Conservation (phyloP, 2,888 invertebrate genomes). For the Pherbina coryleti region DNA sequence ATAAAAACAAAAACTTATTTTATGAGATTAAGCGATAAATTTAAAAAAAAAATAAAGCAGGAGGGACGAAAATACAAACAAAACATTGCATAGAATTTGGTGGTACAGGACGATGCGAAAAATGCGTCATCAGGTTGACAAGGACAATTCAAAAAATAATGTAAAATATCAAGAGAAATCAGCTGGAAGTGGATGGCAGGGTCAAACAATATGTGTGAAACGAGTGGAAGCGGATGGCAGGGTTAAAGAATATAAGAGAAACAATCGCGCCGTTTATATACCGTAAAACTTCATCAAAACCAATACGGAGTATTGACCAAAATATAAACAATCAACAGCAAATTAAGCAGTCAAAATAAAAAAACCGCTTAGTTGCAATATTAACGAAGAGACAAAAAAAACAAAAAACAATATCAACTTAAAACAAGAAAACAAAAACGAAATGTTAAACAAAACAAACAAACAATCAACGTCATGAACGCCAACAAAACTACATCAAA, state of each 20-base stretch:
- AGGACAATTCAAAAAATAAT: not conserved
- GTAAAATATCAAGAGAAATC: not conserved
- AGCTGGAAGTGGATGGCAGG: not conserved
- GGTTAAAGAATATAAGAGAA: too few relatives aligned
- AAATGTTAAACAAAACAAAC: not conserved
- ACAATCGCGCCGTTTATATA: too few relatives aligned
- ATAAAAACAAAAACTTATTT: not conserved
- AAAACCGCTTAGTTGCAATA: not conserved
- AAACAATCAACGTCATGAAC: conserved; percentile 3
- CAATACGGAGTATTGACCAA: not conserved
- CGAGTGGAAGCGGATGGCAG: too few relatives aligned
- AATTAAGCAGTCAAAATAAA: not conserved
- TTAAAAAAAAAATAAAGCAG: not conserved
- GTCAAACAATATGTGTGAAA: not conserved
- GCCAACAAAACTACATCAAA: not conserved
- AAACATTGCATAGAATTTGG: conserved; percentile 2
- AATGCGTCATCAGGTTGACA: not conserved
- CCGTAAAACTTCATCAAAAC: too few relatives aligned
- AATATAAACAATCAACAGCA: not conserved
- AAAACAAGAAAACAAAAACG: not conserved
- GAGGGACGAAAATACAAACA: conserved; percentile 19
- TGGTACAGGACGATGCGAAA: not conserved
- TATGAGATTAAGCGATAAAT: not conserved
- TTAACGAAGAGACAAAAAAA: not conserved
- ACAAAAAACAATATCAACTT: not conserved